Evolutionary conservation across 2,113 vertebrate species (phyloP).

Genomic region (Odocoileus virginianus): DNA sequence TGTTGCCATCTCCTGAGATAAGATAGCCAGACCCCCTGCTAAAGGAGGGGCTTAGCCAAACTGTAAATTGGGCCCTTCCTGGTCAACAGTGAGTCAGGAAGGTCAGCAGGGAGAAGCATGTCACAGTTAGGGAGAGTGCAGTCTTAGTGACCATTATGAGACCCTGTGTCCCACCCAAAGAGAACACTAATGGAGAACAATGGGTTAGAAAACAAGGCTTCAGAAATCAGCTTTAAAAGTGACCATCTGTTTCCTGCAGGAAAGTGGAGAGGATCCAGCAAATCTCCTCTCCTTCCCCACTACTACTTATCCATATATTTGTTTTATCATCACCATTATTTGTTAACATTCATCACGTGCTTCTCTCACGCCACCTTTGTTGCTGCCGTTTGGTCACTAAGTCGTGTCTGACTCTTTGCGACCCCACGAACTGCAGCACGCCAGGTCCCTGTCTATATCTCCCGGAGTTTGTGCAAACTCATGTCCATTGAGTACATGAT

Average conservation of each 20-base stretch:
- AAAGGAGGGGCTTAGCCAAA: background rate
- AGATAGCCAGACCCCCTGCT: background rate
- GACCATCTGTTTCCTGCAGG: background rate
- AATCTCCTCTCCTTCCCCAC: background rate
- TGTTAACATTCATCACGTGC: background rate
- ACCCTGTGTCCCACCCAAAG: background rate
- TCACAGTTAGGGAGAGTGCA: background rate
- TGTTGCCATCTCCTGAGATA: background rate
- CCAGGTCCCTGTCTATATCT: background rate
- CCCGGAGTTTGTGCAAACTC: background rate
- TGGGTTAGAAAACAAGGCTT: background rate
- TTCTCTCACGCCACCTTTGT: background rate
- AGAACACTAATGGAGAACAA: background rate
- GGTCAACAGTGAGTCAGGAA: background rate
- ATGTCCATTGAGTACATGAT: background rate
- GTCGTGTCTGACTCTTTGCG: accelerated
- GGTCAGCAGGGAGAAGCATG: background rate
- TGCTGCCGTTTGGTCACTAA: background rate
- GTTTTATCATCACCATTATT: background rate
- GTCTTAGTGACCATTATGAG: background rate
- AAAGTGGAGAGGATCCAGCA: background rate
- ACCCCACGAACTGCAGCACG: background rate
- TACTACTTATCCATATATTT: background rate
- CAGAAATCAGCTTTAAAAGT: background rate
- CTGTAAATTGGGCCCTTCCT: background rate